Percentiles rank a stretch among this genome's conserved stretches.
Conservation (phyloP, 2,797 vertebrate species). For the Steatocranus sp. region DNA sequence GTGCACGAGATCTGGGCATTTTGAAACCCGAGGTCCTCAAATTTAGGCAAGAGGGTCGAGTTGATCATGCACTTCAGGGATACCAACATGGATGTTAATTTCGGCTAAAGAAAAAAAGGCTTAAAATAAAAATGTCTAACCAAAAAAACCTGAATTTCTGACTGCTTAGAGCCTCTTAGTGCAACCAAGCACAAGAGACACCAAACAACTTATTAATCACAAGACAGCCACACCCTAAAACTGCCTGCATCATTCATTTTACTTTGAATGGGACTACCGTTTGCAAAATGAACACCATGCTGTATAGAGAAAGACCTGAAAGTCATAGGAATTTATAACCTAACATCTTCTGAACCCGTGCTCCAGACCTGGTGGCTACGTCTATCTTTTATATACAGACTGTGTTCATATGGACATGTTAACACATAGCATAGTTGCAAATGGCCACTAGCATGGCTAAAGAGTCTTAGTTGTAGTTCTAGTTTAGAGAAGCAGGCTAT, state of each 20-base stretch:
- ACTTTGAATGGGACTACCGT: not conserved
- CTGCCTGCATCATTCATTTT: not conserved
- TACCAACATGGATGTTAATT: not conserved
- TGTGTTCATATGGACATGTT: not conserved
- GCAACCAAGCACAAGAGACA: not conserved
- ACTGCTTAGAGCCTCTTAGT: not conserved
- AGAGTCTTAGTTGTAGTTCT: not conserved
- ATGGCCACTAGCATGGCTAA: not conserved
- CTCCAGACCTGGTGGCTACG: not conserved
- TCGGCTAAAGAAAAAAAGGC: not conserved
- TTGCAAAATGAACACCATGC: not conserved
- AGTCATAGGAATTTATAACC: not conserved
- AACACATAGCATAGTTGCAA: not conserved
- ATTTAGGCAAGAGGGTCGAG: not conserved
- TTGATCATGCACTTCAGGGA: not conserved
- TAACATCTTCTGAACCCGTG: not conserved
- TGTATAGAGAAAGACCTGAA: not conserved
- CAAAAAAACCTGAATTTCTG: not conserved
- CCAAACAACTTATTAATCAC: not conserved
- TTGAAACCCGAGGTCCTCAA: not conserved
- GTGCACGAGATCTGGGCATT: not conserved
- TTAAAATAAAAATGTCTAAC: not conserved
- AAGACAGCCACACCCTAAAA: not conserved
- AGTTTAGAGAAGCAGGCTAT: not conserved
- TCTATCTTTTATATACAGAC: not conserved